Percentiles rank a stretch among this genome's conserved stretches.
phyloP scores from a whole-genome alignment of 2,113 vertebrate species.

The Tonatia bakeri region DNA sequence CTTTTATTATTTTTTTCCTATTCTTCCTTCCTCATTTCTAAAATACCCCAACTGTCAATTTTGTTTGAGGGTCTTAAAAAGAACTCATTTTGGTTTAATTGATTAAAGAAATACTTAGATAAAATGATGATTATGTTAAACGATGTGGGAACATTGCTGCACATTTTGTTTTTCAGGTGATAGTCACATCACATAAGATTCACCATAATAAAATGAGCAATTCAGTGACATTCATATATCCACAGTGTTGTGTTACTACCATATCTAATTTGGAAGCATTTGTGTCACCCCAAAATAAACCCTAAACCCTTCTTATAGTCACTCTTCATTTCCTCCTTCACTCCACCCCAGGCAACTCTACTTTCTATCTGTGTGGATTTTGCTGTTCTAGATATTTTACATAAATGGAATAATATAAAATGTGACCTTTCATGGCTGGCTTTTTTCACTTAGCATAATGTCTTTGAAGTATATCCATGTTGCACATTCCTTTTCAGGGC shows the following conservation, averaged over 20 bases:
- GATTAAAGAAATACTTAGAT: not conserved
- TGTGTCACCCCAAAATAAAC: no score
- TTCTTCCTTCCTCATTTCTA: not conserved
- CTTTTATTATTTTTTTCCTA: not conserved
- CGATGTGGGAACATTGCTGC: not conserved
- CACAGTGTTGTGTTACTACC: not conserved
- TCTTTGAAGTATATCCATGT: no score
- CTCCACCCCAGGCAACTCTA: not conserved
- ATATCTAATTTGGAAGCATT: not conserved
- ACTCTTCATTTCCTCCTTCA: not conserved
- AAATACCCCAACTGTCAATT: not conserved
- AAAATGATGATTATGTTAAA: not conserved
- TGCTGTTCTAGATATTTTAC: not conserved
- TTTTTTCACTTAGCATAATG: no score
- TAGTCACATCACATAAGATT: not conserved
- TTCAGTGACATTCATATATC: not conserved
- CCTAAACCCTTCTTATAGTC: not conserved
- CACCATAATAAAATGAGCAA: not conserved
- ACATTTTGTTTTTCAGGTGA: not conserved
- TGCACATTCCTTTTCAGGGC: no score
- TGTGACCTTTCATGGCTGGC: no score
- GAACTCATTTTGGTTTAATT: not conserved
- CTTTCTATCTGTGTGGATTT: not conserved
- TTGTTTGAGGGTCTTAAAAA: not conserved
- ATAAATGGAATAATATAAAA: no score